Percentiles rank a stretch among this genome's conserved stretches.
phyloP scores from a whole-genome alignment of 2,797 vertebrate genomes.

The Anguilla pacifica region DNA sequence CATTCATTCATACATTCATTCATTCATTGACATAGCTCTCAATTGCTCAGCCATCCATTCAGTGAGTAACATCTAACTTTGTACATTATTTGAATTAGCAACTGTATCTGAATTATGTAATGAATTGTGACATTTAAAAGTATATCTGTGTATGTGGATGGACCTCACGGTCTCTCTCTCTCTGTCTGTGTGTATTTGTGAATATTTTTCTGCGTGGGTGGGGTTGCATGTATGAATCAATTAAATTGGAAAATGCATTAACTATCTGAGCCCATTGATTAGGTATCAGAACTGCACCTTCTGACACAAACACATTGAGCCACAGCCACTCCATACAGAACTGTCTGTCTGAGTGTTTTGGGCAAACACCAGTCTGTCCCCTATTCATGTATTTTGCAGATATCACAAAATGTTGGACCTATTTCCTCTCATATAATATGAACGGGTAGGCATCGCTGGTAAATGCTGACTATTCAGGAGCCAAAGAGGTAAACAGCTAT shows the following conservation, averaged over 20 bases:
- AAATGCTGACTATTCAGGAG: conserved; percentile 34
- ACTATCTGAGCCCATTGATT: neutral
- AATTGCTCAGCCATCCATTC: neutral
- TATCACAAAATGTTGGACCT: neutral
- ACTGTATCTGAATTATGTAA: neutral
- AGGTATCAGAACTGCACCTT: neutral
- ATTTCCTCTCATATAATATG: conserved; percentile 21
- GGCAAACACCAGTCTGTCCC: neutral
- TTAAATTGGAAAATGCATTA: neutral
- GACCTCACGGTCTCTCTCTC: neutral
- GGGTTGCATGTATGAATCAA: neutral
- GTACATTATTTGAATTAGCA: neutral
- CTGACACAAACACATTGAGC: neutral
- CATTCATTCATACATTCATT: conserved; percentile 9
- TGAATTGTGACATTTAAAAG: neutral
- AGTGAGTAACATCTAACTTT: neutral
- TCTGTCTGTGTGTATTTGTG: neutral
- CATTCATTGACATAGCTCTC: neutral
- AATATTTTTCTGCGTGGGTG: neutral
- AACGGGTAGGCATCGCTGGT: conserved; percentile 17
- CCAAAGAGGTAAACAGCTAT: conserved; percentile 33
- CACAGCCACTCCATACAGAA: neutral
- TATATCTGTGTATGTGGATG: neutral
- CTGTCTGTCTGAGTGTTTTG: neutral
- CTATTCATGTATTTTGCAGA: neutral